phyloP scores from a whole-genome alignment of 1,140 invertebrate genomes.

The Monomorium pharaonis region DNA sequence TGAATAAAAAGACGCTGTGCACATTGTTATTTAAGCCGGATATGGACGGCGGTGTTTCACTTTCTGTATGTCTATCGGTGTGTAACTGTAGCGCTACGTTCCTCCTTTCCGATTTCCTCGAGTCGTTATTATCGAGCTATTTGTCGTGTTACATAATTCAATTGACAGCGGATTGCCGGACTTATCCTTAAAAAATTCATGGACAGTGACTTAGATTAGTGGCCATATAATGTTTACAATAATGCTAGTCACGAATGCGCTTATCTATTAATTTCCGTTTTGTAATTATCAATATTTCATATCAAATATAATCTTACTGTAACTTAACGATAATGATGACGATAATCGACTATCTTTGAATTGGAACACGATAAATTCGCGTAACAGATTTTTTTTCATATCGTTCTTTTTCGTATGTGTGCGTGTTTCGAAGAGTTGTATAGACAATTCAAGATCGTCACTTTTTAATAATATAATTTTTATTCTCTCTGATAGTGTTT shows the following conservation, averaged over 20 bases:
- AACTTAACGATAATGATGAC: neutral
- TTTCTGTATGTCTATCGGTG: constrained; percentile 26
- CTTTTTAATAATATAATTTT: neutral
- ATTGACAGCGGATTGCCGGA: neutral
- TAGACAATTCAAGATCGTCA: neutral
- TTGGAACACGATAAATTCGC: neutral
- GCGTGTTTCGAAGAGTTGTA: neutral
- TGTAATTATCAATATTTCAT: neutral
- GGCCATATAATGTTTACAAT: neutral
- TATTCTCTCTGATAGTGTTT: neutral
- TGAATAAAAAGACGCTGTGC: constrained; percentile 78
- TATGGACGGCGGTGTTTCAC: constrained; percentile 16
- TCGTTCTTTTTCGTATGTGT: neutral
- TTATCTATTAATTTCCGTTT: constrained; percentile 25
- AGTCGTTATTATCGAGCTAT: constrained; percentile 34
- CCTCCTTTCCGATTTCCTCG: constrained; percentile 18
- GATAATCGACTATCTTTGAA: neutral
- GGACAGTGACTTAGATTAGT: neutral
- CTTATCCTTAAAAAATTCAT: neutral
- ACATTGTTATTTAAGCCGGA: constrained; percentile 72
- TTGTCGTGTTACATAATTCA: neutral
- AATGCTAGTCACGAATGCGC: neutral
- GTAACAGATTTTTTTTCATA: neutral
- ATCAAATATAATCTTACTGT: constrained; percentile 13
- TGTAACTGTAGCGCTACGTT: constrained; percentile 19